Conservation (phyloP, 2,888 invertebrate genomes). For the Machimus atricapillus region DNA sequence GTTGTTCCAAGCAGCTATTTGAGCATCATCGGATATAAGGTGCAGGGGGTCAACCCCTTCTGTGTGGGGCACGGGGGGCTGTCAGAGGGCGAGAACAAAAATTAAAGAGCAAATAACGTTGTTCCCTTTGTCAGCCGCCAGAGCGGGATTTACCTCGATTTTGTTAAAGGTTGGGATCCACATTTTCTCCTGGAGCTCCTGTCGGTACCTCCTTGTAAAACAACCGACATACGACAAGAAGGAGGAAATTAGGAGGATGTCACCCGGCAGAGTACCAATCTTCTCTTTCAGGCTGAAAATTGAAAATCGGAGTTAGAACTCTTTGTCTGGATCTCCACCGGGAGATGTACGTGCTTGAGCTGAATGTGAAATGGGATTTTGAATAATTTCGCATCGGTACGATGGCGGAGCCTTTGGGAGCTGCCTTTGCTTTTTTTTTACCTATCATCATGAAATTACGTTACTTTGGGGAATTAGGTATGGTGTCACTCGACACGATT, state of each 20-base stretch:
- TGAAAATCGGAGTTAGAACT: slow-evolving; percentile 21
- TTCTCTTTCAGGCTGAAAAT: slow-evolving; percentile 71
- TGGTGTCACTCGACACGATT: neutral
- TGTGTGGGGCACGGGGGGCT: slow-evolving; percentile 75
- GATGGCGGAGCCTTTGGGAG: neutral
- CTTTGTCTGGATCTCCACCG: neutral
- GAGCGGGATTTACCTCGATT: slow-evolving; percentile 65
- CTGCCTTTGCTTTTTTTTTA: neutral
- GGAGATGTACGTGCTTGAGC: neutral
- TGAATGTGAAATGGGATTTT: slow-evolving; percentile 28
- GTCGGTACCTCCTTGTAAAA: slow-evolving; percentile 85
- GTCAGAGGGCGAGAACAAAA: neutral
- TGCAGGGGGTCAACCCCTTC: slow-evolving; percentile 80
- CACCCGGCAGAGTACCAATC: slow-evolving; percentile 87
- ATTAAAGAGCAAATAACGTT: neutral
- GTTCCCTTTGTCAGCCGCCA: neutral
- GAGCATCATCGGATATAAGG: slow-evolving; percentile 89
- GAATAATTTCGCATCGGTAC: neutral
- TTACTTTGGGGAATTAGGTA: slow-evolving; percentile 1
- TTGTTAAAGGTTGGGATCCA: slow-evolving; percentile 83
- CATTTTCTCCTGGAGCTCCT: slow-evolving; percentile 77
- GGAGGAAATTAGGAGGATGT: slow-evolving; percentile 87
- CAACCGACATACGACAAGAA: slow-evolving; percentile 96
- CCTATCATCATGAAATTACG: slow-evolving; percentile 21
- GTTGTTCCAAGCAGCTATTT: slow-evolving; percentile 93